Base-by-base conservation (phyloP, 2,888 invertebrate species). In the Biston betularia region DNA sequence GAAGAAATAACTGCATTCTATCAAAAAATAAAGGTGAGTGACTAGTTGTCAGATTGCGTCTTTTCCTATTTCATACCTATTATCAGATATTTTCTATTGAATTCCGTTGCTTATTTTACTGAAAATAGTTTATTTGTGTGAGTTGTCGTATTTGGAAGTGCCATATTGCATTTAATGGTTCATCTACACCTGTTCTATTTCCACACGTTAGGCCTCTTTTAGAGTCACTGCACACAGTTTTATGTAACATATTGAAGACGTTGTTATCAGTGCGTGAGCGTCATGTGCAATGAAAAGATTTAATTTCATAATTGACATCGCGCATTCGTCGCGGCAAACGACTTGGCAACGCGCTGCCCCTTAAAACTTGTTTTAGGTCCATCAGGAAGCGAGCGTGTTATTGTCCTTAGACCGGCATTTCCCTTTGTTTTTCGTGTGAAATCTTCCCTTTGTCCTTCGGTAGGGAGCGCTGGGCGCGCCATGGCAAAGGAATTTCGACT, bases 21-120 rank as follows among this genome's bases (percentile, higher is more conserved):
- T 85, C 85, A 88, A 90, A 88, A 89, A 88, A 89, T 88, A 87
- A 83, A 90, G 92, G 93, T 93, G 85, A 92, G 92, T 90, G 86
- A 85, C 82, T 86, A 81, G 82, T 89, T 92, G 93, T 89, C 92
- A 90, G 89, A 87, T 87, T 92, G 90, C 92, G 91, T 92, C 94
- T 95, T 90, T 90, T 86, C 80, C 74, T 81, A 88, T 87, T 89
- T 74, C 69, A 72, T 82, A 84, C 89, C 87, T 89, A 86, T 80
- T 85, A 85, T 77, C 78, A 80, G 61, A 70, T 79, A 70, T 73
- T 82, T 82, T 83, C 80, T 76, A 78, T 76, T 74, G 73, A 81
- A 84, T 83, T 71, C 55, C 69, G 86, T 86, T 81, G 85, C 83
- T 89, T 86, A 83, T 77, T 61, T 73, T 58, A 65, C 69, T 75